phyloP scores from a whole-genome alignment of 2,888 invertebrate species.

The Boloria selene region DNA sequence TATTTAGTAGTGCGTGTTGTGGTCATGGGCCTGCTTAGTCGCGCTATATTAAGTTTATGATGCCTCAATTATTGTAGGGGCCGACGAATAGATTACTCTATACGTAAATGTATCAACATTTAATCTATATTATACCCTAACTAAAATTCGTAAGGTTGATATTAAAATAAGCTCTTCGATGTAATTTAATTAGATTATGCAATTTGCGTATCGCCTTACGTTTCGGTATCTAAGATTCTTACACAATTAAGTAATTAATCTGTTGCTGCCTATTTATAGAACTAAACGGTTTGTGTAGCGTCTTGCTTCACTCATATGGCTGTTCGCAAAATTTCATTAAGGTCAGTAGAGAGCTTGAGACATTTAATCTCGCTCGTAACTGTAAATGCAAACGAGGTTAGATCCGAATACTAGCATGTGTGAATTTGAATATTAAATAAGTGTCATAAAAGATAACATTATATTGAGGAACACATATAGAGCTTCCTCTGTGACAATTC shows the following conservation, averaged over 20 bases:
- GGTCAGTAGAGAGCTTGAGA: slow-evolving; percentile 34
- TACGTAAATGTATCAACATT: slow-evolving; percentile 3
- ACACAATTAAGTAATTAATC: slow-evolving; percentile 32
- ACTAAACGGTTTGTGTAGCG: slow-evolving; percentile 26
- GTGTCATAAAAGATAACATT: slow-evolving; percentile 41
- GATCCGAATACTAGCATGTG: slow-evolving; percentile 35
- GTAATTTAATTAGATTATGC: slow-evolving; percentile 22
- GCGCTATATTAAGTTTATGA: slow-evolving; percentile 47
- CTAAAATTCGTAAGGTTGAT: neutral
- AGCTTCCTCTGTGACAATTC: slow-evolving; percentile 38
- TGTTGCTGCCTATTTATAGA: slow-evolving; percentile 23
- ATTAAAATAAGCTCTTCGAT: neutral
- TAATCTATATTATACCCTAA: slow-evolving; percentile 19
- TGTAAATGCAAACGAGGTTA: slow-evolving; percentile 34
- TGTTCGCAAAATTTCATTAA: slow-evolving; percentile 37
- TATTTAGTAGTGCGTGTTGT: slow-evolving; percentile 42
- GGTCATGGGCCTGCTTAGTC: slow-evolving; percentile 46
- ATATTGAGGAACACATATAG: slow-evolving; percentile 41
- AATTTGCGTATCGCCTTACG: slow-evolving; percentile 27
- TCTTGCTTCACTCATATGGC: slow-evolving; percentile 29
- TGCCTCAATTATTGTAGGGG: slow-evolving; percentile 42
- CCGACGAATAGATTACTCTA: slow-evolving; percentile 38
- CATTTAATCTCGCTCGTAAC: slow-evolving; percentile 35
- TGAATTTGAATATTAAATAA: slow-evolving; percentile 40
- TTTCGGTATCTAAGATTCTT: slow-evolving; percentile 22